Evolutionary conservation across 2,113 vertebrate genomes (phyloP), one percentile per base, ranked within the genome.

Genomic region (Saccopteryx bilineata): DNA sequence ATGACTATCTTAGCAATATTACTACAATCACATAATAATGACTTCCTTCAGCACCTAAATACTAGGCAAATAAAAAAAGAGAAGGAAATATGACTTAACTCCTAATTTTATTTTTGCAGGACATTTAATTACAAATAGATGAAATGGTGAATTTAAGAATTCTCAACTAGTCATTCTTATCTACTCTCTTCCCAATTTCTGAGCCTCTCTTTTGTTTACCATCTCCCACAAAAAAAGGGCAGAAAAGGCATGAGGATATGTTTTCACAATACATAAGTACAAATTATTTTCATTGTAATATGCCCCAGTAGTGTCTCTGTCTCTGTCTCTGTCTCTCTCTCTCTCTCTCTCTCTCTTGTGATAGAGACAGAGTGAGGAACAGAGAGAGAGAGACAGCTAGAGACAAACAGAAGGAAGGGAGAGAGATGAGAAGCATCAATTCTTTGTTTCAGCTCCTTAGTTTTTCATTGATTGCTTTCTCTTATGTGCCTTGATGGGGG

Each of bases 201-300:
- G 23, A 39, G 9, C 0, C 0, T 85, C 28, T 60, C 18, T 5
- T 90, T 90, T 5, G 61, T 52, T 82, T 75, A 19, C 14, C 11
- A 60, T 3, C 6, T 69, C 19, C n/a, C 9, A 61, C 8, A 72
- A 81, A 72, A 61, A 3, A 15, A 7, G 26, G 50, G 7, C 18
- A 19, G 26, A 56, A 31, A 9, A 10, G 13, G 2, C 9, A 61
- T 5, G 26, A 82, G 17, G 4, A 31, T 61, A 4, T 48, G 15
- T 72, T 63, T 39, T 61, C 21, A 84, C 5, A 87, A n/a, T 2
- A 48, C 18, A 50, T 21, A 95, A 68, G 48, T 86, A 50, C 1
- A 87, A 91, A 86, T 58, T 82, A 1, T 69, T 90, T 76, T 90
- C 21, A 90, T 85, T 74, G 24, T 33, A 48, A 88, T 79, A 28